A percentile compares a stretch with the other conserved stretches of the same genome.
Conservation (phyloP, 2,888 invertebrate genomes). For the Ethmia dodecea region DNA sequence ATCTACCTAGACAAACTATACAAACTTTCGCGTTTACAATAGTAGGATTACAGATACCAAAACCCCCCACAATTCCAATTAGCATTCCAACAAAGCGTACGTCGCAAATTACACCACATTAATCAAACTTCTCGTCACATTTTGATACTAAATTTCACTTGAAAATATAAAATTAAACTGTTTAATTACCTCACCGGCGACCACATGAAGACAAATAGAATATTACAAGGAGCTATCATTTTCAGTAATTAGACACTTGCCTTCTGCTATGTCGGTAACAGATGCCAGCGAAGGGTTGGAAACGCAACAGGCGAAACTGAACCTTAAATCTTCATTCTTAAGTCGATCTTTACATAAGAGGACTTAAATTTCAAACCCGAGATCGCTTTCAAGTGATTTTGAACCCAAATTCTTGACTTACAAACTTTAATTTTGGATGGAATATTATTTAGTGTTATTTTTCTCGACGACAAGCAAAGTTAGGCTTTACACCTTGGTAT, state of each 20-base stretch:
- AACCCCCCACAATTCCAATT: too few relatives aligned
- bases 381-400: constrained; percentile 21
- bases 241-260: constrained; percentile 37
- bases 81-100: too few relatives aligned
- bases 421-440: constrained; percentile 20
- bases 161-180: constrained; percentile 3
- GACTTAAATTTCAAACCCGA: constrained; percentile 4
- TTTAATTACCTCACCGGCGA: not conserved
- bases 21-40: too few relatives aligned
- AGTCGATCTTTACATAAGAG: constrained; percentile 4
- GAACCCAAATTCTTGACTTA: constrained; percentile 19
- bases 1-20: too few relatives aligned
- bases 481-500: not conserved
- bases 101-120: too few relatives aligned
- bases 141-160: not conserved
- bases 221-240: constrained; percentile 23
- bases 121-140: not conserved
- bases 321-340: not conserved
- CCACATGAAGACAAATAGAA: not conserved
- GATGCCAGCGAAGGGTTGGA: constrained; percentile 20
- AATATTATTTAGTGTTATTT: not conserved
- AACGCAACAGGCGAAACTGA: not conserved
- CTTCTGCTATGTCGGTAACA: constrained; percentile 24
- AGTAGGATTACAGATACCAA: too few relatives aligned
- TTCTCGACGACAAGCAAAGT: not conserved